These are phyloP conservation scores for Coluber constrictor DNA, from an alignment of 2,797 vertebrate species.

Conservation along the genomic window DNA sequence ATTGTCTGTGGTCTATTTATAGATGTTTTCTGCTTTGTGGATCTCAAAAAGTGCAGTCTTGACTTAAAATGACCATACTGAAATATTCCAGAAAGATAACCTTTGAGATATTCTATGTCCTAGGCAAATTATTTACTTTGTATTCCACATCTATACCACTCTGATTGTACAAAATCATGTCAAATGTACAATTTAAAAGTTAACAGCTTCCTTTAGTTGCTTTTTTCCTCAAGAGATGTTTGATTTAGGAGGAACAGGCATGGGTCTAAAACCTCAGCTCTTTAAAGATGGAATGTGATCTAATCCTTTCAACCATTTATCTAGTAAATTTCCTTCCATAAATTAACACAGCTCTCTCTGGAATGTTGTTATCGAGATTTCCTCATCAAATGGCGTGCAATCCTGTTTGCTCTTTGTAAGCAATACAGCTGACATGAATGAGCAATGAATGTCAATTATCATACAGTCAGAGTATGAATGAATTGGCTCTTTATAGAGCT, in stretches of 20 bases:
- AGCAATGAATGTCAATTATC: background rate
- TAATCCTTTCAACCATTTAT: slow-evolving; percentile 43
- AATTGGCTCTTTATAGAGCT: background rate
- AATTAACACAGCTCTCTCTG: slow-evolving; percentile 54
- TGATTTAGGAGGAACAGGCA: slow-evolving; percentile 35
- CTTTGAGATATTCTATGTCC: background rate
- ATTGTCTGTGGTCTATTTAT: background rate
- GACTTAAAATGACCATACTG: background rate
- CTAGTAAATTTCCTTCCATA: slow-evolving; percentile 32
- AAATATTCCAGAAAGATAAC: background rate
- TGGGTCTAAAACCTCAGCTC: slow-evolving; percentile 8
- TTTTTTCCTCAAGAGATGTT: slow-evolving; percentile 5
- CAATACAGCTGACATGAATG: slow-evolving; percentile 45
- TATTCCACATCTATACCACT: background rate
- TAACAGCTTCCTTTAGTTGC: background rate
- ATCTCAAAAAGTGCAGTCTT: background rate
- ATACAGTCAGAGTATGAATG: background rate
- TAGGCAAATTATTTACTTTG: background rate
- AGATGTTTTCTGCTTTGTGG: background rate
- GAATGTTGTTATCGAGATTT: slow-evolving; percentile 38
- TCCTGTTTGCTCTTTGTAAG: slow-evolving; percentile 50
- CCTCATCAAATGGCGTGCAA: slow-evolving; percentile 32
- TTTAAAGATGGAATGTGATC: slow-evolving; percentile 51
- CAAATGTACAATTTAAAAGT: background rate
- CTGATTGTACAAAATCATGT: background rate